Evolutionary conservation across 2,888 invertebrate species (phyloP), one percentile per base, ranked within the genome.

Genomic region (Ophioninae sp.): DNA sequence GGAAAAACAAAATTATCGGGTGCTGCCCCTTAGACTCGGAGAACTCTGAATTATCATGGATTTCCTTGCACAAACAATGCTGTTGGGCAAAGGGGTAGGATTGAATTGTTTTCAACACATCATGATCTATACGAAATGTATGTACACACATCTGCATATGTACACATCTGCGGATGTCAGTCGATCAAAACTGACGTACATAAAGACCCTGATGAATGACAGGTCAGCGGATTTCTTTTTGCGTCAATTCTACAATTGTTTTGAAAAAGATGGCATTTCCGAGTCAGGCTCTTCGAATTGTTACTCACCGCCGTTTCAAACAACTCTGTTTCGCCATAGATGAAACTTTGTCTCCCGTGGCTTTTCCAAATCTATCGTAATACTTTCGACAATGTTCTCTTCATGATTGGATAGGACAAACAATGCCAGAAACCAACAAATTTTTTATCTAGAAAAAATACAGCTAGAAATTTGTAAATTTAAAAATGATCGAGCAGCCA

Each of bases 151-250:
- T 69, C 22, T 56, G 37, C 37, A 58, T 23, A 71, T 58, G 58
- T 23, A 51, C 22, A 22, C 22, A 67, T 20, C 20, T 68, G 51
- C 51, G 23, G 20, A 68, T 51, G 23, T 56, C 23, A 30, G 56
- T 75, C 75, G 22, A 76, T 67, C 41, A 59, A 39, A 41, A 41
- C 67, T 76, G 76, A 68, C 41, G 59, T 30, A 59, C 67, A 6
- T 23, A 41, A 59, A 59, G 20, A 41, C 8, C 22, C 41, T 39
- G 39, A 37, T 71, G 56, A 37, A 71, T 58, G 22, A 13, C 17
- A 13, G 51, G 0, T 59, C 22, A 59, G 10, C 20, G 8, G 22
- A 59, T 20, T 59, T 59, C 2, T 51, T 41, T 41, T 51, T 10
- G 13, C 17, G 17, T 17, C 51, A 51, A 51, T 51, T 51, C 51